A percentile compares a stretch with the other conserved stretches of the same genome.
These are phyloP conservation scores for Drosophila tanythrix DNA, from an alignment of 2,888 invertebrate species.

Conservation along the genomic window DNA sequence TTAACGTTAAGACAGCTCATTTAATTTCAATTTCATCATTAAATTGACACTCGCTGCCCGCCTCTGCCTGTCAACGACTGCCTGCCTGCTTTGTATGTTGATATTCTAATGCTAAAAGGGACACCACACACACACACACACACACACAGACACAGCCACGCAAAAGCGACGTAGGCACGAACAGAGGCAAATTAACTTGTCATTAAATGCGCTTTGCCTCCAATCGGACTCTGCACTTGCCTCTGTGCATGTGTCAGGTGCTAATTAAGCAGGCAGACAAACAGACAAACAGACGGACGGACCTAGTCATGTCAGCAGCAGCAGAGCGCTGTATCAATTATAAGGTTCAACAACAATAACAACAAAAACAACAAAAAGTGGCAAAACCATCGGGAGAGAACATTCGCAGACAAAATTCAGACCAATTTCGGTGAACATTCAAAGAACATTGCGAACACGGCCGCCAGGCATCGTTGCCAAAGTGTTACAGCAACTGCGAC, in stretches of 20 bases:
- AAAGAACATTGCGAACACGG: constrained; percentile 16
- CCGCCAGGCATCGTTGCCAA: constrained; percentile 40
- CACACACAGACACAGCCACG: background rate
- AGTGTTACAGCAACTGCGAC: constrained; percentile 42
- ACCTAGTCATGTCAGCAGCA: constrained; percentile 38
- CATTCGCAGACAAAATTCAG: constrained; percentile 10
- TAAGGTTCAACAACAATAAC: constrained; percentile 47
- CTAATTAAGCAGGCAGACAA: constrained; percentile 55
- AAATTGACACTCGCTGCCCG: constrained; percentile 52
- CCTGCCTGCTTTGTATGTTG: constrained; percentile 48
- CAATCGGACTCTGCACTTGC: constrained; percentile 40
- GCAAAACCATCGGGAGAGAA: constrained; percentile 23
- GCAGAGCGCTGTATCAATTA: constrained; percentile 59
- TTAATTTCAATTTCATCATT: constrained; percentile 65
- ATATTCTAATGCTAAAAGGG: constrained; percentile 56
- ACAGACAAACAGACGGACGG: background rate
- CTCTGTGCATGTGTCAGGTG: constrained; percentile 62
- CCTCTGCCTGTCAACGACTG: constrained; percentile 37
- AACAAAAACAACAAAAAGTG: constrained; percentile 42
- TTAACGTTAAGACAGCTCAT: constrained; percentile 58
- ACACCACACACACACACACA: constrained; percentile 10
- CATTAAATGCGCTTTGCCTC: constrained; percentile 65
- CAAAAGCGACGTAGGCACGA: constrained; percentile 11
- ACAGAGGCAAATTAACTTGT: constrained; percentile 65
- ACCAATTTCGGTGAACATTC: constrained; percentile 24